Evolutionary conservation across 2,113 vertebrate genomes (phyloP).

Genomic region (Chaetodon auriga): DNA sequence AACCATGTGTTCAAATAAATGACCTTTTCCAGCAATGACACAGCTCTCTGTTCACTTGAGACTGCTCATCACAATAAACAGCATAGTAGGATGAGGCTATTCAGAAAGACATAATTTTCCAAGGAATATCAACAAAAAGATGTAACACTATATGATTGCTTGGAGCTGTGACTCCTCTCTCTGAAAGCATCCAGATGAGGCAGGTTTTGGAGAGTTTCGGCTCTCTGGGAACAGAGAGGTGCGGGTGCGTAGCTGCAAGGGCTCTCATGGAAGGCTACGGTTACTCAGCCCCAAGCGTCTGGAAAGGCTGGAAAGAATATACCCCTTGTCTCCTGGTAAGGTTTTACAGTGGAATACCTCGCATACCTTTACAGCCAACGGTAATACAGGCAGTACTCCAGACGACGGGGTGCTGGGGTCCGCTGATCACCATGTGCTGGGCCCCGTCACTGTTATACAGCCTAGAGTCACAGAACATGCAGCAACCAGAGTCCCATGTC

Average conservation of each 20-base stretch:
- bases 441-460: conserved; percentile 49
- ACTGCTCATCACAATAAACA: conserved; percentile 68
- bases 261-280: conserved; percentile 39
- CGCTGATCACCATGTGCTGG: conserved; percentile 53
- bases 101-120: conserved; percentile 5
- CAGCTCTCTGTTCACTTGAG: conserved; percentile 24
- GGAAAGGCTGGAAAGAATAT: conserved; percentile 57
- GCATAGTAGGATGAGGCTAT: not conserved
- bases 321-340: conserved; percentile 39
- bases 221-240: conserved; percentile 30
- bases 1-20: conserved; percentile 73
- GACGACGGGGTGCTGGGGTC: conserved; percentile 35
- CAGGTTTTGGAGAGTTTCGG: conserved; percentile 37
- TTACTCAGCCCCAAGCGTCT: conserved; percentile 41
- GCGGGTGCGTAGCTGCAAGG: not conserved
- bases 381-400: conserved; percentile 38
- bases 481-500: conserved; percentile 55
- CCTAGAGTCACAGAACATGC: conserved; percentile 39
- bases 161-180: conserved; percentile 10
- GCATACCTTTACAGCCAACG: conserved; percentile 60
- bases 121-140: conserved; percentile 25
- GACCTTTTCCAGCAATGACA: conserved; percentile 37
- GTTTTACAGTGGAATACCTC: conserved; percentile 72
- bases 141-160: conserved; percentile 27
- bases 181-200: conserved; percentile 47